phyloP scores from a whole-genome alignment of 2,797 vertebrate genomes.

The Siniperca undulata region DNA sequence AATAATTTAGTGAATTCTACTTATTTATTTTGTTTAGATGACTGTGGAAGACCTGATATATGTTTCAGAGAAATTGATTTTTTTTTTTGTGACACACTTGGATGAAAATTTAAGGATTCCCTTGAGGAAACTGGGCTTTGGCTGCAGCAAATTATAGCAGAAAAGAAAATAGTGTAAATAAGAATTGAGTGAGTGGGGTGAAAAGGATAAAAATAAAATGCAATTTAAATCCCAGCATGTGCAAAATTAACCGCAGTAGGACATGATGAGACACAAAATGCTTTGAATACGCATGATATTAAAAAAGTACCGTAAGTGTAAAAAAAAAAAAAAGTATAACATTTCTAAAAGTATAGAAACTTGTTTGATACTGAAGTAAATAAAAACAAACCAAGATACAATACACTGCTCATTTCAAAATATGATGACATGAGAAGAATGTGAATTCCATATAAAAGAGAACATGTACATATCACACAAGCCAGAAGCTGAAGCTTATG shows the following conservation, averaged over 20 bases:
- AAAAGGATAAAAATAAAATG: constrained; percentile 30
- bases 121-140: constrained; percentile 19
- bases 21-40: constrained; percentile 12
- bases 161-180: constrained; percentile 19
- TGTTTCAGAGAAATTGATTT: neutral
- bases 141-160: constrained; percentile 20
- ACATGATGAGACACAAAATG: neutral
- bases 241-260: constrained; percentile 8
- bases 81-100: constrained; percentile 11
- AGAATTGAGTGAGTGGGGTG: constrained; percentile 9
- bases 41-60: neutral
- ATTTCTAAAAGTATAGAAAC: neutral
- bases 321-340: neutral
- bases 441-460: neutral
- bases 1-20: neutral
- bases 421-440: neutral
- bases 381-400: neutral
- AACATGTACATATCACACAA: neutral
- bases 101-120: constrained; percentile 35
- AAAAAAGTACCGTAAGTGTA: neutral
- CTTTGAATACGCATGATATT: neutral
- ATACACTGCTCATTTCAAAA: neutral
- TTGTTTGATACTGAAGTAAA: neutral
- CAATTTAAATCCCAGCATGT: constrained; percentile 28
- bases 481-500: neutral